A percentile compares a stretch with the other conserved stretches of the same genome.
phyloP scores from a whole-genome alignment of 2,888 invertebrate species.

The Marronus borbonicus region DNA sequence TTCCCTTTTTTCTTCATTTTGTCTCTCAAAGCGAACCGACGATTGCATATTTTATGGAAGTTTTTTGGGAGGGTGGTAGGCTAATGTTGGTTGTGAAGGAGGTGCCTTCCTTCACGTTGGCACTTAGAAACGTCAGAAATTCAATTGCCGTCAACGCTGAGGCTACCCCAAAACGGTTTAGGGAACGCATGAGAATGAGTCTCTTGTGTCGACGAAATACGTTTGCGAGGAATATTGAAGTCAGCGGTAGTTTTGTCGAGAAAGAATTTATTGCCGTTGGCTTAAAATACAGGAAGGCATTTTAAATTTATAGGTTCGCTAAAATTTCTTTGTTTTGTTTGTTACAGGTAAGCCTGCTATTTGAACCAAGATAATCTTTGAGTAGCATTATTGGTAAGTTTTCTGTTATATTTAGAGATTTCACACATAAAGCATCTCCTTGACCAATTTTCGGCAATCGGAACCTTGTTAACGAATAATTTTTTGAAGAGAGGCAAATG shows the following conservation, averaged over 20 bases:
- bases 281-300: too few species aligned
- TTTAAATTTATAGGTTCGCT: too few species aligned
- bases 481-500: too few species aligned
- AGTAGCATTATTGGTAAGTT: too few species aligned
- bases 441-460: too few species aligned
- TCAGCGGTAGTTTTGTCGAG: not conserved
- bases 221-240: not conserved
- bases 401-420: too few species aligned
- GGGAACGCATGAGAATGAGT: conserved; percentile 22
- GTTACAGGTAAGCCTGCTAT: too few species aligned
- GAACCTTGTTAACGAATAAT: too few species aligned
- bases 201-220: not conserved
- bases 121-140: conserved; percentile 26
- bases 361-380: too few species aligned
- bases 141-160: conserved; percentile 18
- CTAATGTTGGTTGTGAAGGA: not conserved
- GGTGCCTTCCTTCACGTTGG: not conserved
- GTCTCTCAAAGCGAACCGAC: not conserved
- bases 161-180: conserved; percentile 15
- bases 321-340: too few species aligned
- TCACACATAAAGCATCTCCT: too few species aligned
- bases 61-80: not conserved
- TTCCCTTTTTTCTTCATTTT: not conserved
- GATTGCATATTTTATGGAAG: conserved; percentile 35
- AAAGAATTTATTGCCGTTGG: too few species aligned